Percentiles rank a stretch among this genome's conserved stretches.
phyloP scores from a whole-genome alignment of 2,888 invertebrate genomes.

The Cantharis lateralis region DNA sequence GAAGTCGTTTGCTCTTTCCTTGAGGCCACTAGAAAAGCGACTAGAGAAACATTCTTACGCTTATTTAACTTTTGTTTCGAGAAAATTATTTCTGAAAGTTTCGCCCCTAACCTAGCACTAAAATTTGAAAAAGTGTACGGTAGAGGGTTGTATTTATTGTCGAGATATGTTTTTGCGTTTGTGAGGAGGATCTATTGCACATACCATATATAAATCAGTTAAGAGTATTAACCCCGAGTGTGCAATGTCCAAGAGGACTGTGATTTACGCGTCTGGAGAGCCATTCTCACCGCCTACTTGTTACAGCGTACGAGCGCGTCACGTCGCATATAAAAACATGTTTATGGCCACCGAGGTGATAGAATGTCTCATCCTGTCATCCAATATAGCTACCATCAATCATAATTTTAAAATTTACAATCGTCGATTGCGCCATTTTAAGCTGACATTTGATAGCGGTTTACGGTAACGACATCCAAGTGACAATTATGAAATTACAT shows the following conservation, averaged over 20 bases:
- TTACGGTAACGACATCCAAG: conserved; percentile 51
- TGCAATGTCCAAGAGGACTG: conserved; percentile 52
- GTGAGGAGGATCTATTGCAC: conserved; percentile 36
- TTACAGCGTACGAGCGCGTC: conserved; percentile 51
- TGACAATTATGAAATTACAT: conserved; percentile 56
- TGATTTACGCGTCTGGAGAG: conserved; percentile 55
- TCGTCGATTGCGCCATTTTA: conserved; percentile 42
- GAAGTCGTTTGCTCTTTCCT: conserved; percentile 29
- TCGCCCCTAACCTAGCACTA: not conserved
- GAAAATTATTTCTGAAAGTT: conserved; percentile 24
- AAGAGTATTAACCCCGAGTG: conserved; percentile 56
- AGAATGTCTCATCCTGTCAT: conserved; percentile 48
- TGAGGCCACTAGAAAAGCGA: conserved; percentile 24
- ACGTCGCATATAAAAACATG: conserved; percentile 54
- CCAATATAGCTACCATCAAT: conserved; percentile 54
- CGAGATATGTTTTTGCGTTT: not conserved
- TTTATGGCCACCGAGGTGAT: conserved; percentile 51
- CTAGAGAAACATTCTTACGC: conserved; percentile 27
- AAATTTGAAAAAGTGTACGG: not conserved
- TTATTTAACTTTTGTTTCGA: conserved; percentile 18
- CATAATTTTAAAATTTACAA: conserved; percentile 48
- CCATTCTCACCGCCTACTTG: conserved; percentile 53
- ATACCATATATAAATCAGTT: conserved; percentile 50
- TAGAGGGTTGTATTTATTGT: not conserved
- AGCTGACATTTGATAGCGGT: conserved; percentile 46